Conservation (phyloP, 2,113 vertebrate species). For the Anhinga anhinga region DNA sequence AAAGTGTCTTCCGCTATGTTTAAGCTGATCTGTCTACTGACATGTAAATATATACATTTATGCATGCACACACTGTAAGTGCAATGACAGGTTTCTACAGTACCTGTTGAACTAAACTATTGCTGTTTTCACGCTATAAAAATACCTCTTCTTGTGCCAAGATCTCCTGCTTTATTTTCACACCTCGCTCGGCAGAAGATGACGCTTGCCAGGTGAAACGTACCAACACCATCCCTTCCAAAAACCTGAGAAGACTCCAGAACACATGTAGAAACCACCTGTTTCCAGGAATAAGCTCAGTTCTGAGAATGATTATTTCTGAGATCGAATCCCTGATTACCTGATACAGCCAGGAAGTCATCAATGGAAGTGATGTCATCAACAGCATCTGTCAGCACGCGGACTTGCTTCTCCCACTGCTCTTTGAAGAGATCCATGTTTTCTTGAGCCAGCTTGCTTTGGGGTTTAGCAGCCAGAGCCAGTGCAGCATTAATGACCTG, state of each 20-base stretch:
- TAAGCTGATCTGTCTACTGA: not conserved
- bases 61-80: not conserved
- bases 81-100: not conserved
- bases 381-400: constrained; percentile 94
- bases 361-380: constrained; percentile 99
- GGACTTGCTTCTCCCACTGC: constrained; percentile 97
- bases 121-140: not conserved
- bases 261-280: accelerated
- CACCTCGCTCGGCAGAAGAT: not conserved
- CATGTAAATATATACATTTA: not conserved
- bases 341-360: constrained; percentile 97
- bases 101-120: not conserved
- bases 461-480: constrained; percentile 96
- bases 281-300: not conserved
- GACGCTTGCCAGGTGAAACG: not conserved
- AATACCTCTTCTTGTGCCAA: not conserved
- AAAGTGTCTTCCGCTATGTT: not conserved
- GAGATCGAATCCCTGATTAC: constrained; percentile 64
- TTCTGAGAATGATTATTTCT: accelerated
- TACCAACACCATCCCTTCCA: not conserved
- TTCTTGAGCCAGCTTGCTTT: constrained; percentile 97
- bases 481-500: constrained; percentile 98
- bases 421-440: constrained; percentile 99
- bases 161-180: not conserved
- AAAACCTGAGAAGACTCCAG: not conserved